phyloP scores from a whole-genome alignment of 2,797 vertebrate species.

The Takifugu ocellatus region DNA sequence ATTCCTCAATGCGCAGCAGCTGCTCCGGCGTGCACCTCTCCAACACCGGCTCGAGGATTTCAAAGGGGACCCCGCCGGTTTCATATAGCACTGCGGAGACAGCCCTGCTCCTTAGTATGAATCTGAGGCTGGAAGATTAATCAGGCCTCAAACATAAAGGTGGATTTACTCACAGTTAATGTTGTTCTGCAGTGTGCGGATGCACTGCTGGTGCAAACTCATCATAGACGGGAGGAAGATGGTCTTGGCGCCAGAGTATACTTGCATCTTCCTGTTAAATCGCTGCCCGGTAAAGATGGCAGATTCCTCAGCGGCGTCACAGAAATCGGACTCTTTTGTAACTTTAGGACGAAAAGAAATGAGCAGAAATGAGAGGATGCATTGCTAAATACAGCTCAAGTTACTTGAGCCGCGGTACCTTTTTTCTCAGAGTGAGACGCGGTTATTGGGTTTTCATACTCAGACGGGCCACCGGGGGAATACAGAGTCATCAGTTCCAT shows the following conservation, averaged over 20 bases:
- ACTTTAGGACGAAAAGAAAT: slow-evolving; percentile 14
- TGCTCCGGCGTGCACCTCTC: slow-evolving; percentile 86
- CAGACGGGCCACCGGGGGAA: slow-evolving; percentile 75
- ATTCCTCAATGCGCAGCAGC: slow-evolving; percentile 84
- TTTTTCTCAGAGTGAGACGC: slow-evolving; percentile 68
- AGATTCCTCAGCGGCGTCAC: slow-evolving; percentile 57
- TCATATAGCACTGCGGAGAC: slow-evolving; percentile 81
- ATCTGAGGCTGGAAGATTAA: slow-evolving; percentile 4
- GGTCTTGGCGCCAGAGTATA: slow-evolving; percentile 86
- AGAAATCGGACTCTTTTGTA: slow-evolving; percentile 53
- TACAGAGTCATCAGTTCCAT: slow-evolving; percentile 79
- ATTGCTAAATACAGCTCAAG: background rate
- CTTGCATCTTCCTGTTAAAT: slow-evolving; percentile 87
- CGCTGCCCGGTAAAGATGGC: slow-evolving; percentile 80
- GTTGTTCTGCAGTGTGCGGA: slow-evolving; percentile 88
- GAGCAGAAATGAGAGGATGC: background rate
- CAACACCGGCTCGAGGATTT: slow-evolving; percentile 88
- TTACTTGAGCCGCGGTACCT: slow-evolving; percentile 57
- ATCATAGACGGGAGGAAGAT: slow-evolving; percentile 83
- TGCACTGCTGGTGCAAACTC: slow-evolving; percentile 85
- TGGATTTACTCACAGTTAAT: slow-evolving; percentile 80
- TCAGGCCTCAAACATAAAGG: background rate
- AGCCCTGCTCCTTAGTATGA: slow-evolving; percentile 36
- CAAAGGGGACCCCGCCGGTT: slow-evolving; percentile 87
- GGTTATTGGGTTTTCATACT: slow-evolving; percentile 62